These are phyloP conservation scores for Paraescarpia echinospica DNA, from an alignment of 1,140 invertebrate genomes.

Conservation along the genomic window DNA sequence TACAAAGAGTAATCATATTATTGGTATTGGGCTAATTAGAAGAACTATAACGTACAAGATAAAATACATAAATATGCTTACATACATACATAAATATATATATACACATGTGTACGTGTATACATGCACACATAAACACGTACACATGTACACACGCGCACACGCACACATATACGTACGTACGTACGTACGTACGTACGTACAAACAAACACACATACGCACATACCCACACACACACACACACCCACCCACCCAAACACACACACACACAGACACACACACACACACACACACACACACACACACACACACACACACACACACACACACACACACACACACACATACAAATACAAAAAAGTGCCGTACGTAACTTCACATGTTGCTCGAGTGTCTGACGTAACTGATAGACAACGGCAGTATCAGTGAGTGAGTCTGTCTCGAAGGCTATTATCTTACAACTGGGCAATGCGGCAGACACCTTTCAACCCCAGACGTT, in stretches of 20 bases:
- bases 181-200: not conserved
- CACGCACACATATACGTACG: not conserved
- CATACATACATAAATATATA: no score
- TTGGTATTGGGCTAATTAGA: no score
- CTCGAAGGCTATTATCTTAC: not conserved
- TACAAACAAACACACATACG: not conserved
- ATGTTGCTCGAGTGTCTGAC: not conserved
- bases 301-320: not conserved
- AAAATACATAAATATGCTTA: no score
- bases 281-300: not conserved
- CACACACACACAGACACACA: not conserved
- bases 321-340: not conserved
- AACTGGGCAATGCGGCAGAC: not conserved
- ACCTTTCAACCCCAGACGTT: not conserved
- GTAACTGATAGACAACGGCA: not conserved
- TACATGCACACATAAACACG: not conserved
- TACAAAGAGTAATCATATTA: no score
- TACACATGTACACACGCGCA: not conserved
- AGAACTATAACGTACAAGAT: no score
- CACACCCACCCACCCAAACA: not conserved
- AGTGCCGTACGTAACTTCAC: not conserved
- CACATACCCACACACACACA: not conserved
- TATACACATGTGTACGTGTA: not conserved
- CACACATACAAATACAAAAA: not conserved
- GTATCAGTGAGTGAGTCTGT: not conserved